Evolutionary conservation across 2,888 invertebrate genomes (phyloP).

Genomic region (Caenorhabditis sp.): DNA sequence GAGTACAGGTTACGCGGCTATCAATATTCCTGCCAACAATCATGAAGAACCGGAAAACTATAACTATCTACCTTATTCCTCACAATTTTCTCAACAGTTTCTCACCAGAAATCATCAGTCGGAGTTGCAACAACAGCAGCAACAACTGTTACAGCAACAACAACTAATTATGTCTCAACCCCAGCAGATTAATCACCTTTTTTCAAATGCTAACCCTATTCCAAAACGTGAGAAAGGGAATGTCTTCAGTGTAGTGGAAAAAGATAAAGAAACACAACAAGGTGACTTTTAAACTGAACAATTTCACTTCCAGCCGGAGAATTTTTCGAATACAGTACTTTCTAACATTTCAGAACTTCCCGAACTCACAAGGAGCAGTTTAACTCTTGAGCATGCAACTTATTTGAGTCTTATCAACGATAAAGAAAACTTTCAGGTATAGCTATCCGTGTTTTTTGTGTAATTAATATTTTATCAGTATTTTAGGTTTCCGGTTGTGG

Average conservation of each 20-base stretch:
- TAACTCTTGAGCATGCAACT: slow-evolving; percentile 27
- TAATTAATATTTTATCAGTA: too few species aligned
- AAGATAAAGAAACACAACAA: slow-evolving; percentile 31
- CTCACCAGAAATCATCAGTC: neutral
- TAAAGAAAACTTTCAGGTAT: slow-evolving; percentile 56
- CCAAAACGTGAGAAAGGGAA: slow-evolving; percentile 40
- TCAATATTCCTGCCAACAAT: neutral
- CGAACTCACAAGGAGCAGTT: slow-evolving; percentile 7
- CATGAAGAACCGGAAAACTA: neutral
- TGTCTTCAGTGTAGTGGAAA: neutral
- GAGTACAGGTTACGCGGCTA: neutral
- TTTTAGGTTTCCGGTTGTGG: slow-evolving; percentile 50
- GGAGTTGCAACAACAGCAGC: neutral
- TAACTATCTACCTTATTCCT: neutral
- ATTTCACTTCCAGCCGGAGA: neutral
- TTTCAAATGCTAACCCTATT: slow-evolving; percentile 7
- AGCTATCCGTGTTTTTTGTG: neutral
- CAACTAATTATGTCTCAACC: slow-evolving; percentile 2
- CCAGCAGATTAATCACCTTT: slow-evolving; percentile 1
- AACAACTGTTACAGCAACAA: slow-evolving; percentile 8
- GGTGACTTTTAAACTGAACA: neutral
- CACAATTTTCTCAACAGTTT: too few species aligned
- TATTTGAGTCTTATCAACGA: slow-evolving; percentile 53
- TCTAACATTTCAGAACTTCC: slow-evolving; percentile 26
- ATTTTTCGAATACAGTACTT: slow-evolving; percentile 8